phyloP scores from a whole-genome alignment of 2,888 invertebrate species.

The Nemoura dubitans region DNA sequence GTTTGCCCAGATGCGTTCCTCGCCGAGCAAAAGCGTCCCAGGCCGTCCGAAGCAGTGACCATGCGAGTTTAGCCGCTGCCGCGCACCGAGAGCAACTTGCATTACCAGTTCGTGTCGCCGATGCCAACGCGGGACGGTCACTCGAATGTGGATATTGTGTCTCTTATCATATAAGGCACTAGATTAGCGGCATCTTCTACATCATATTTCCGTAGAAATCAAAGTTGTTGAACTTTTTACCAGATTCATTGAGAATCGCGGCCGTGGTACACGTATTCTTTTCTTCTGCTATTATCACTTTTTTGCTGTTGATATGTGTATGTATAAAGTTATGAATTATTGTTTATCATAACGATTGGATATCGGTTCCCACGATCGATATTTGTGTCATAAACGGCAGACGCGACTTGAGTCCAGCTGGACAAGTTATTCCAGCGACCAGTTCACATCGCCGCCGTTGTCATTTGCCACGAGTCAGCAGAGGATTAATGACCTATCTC shows the following conservation, averaged over 20 bases:
- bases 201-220: conserved; percentile 12
- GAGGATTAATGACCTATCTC: conserved; percentile 12
- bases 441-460: background rate
- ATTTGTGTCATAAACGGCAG: background rate
- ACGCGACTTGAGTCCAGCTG: background rate
- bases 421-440: background rate
- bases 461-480: background rate
- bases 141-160: background rate
- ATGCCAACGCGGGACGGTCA: background rate
- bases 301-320: background rate
- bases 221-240: background rate
- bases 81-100: background rate
- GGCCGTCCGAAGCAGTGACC: background rate
- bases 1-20: background rate
- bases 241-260: conserved; percentile 5
- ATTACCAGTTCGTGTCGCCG: background rate
- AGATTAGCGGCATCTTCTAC: conserved; percentile 12
- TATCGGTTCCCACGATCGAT: background rate
- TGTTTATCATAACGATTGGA: background rate
- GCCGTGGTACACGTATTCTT: background rate
- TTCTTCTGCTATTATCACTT: background rate
- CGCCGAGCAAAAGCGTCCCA: background rate
- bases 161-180: background rate
- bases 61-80: too few species aligned
- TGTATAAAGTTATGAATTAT: conserved; percentile 12